Percentiles rank a stretch among this genome's conserved stretches.
Conservation (phyloP, 2,113 vertebrate genomes). For the Platichthys stellatus region DNA sequence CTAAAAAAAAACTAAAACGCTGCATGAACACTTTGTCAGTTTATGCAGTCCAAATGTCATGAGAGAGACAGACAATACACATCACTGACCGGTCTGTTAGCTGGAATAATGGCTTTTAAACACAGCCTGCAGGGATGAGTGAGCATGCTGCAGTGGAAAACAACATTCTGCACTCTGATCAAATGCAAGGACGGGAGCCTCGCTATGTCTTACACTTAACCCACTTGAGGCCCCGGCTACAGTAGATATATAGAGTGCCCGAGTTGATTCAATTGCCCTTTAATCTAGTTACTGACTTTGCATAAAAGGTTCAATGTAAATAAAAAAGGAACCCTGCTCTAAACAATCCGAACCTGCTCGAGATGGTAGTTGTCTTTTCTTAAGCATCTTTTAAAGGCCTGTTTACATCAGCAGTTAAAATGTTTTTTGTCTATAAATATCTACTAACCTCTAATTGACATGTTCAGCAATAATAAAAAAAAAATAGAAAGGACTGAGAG, state of each 20-base stretch:
- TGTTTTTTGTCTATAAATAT: background rate
- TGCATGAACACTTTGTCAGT: conserved; percentile 62
- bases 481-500: background rate
- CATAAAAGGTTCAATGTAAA: conserved; percentile 4
- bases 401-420: background rate
- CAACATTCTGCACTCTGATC: conserved; percentile 53
- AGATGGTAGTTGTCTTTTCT: background rate
- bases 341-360: background rate
- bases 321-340: background rate
- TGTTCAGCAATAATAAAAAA: background rate
- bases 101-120: conserved; percentile 75
- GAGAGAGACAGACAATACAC: conserved; percentile 67
- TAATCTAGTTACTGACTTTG: conserved; percentile 8
- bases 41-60: conserved; percentile 69
- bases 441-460: background rate
- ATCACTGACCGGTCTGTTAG: conserved; percentile 65
- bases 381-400: background rate
- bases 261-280: conserved; percentile 22
- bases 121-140: conserved; percentile 65
- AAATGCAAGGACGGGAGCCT: conserved; percentile 28
- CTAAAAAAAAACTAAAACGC: conserved; percentile 28
- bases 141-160: conserved; percentile 61
- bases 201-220: conserved; percentile 22
- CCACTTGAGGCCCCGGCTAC: conserved; percentile 12
- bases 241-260: conserved; percentile 9